Base-by-base conservation (phyloP, 1,140 invertebrate species). In the Drosophila gunungcola region DNA sequence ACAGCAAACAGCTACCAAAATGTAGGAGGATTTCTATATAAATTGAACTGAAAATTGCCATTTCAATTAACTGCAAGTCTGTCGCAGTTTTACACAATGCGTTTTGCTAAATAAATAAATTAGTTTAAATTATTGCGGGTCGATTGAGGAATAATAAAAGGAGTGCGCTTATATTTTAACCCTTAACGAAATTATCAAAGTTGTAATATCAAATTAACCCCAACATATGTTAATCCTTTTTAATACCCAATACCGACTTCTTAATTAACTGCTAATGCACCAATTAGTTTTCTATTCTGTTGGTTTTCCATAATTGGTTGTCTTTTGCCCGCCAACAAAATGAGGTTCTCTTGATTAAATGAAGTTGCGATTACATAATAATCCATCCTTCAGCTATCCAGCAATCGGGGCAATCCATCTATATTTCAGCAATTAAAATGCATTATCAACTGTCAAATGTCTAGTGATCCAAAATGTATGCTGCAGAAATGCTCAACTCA, bases 391-490 rank as follows among this genome's bases (percentile, higher is more conserved):
- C 36, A 62, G 25, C 27, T 21, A 42, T 57, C 9, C 5, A 16
- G 11, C 21, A 38, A 41, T 36, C 6, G 34, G 34, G 57, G 49
- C 65, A 29, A 70, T 72, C 48, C 60, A 52, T 61, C n/a, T 55
- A 61, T 73, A 58, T 73, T 70, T 53, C 67, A 39, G 25, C 69
- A 60, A 73, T 73, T 73, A 60, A 58, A 72, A 46, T 58, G 69
- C 69, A 60, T 60, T 73, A 61, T 73, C 53, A 73, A 73, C 65
- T 70, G 69, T 58, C 69, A 52, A 58, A 60, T 49, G 34, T 43
- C 54, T 21, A 25, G 27, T 41, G 63, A 32, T 27, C 27, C 29
- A 60, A 68, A 68, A 64, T 68, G 64, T 49, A 52, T 34, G 58
- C 58, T 65, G 39, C 64, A 64, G n/a, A 67, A 64, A 21, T 52